Conservation (phyloP, 2,113 vertebrate species). For the Sinocyclocheilus anshuiensis region DNA sequence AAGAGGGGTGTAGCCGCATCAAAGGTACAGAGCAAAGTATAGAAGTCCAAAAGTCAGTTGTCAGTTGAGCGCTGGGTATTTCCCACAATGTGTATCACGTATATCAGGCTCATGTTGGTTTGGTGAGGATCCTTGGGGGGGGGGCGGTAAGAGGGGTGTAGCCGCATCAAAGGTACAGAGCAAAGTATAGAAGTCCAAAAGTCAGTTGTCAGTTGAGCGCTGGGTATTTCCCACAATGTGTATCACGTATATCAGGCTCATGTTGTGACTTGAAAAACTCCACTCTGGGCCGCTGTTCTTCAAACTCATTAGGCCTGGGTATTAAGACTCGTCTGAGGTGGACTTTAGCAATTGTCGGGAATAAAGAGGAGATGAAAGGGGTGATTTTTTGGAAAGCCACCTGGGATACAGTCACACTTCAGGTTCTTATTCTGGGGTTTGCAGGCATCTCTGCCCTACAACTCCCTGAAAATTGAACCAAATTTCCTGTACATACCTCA, state of each 20-base stretch:
- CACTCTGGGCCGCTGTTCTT: slow-evolving; percentile 22
- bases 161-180: background rate
- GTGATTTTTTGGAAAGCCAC: background rate
- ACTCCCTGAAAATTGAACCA: background rate
- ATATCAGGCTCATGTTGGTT: too few relatives aligned
- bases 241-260: too few relatives aligned
- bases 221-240: slow-evolving; percentile 57
- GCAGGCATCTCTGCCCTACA: background rate
- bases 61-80: slow-evolving; percentile 49
- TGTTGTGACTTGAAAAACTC: slow-evolving; percentile 48
- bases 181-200: slow-evolving; percentile 30
- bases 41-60: slow-evolving; percentile 34
- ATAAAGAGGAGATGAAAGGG: slow-evolving; percentile 31
- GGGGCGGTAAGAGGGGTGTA: background rate
- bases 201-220: slow-evolving; percentile 24
- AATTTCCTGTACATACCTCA: background rate
- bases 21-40: slow-evolving; percentile 17
- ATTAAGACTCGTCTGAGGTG: slow-evolving; percentile 36
- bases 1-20: background rate
- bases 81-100: slow-evolving; percentile 51
- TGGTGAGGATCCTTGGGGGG: background rate
- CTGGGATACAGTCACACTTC: background rate
- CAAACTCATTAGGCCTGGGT: slow-evolving; percentile 47
- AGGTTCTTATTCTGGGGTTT: background rate
- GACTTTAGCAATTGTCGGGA: slow-evolving; percentile 25